Percentiles rank a stretch among this genome's conserved stretches.
Evolutionary conservation across 2,888 invertebrate species (phyloP).

Genomic region (Blastobasis lacticolella): DNA sequence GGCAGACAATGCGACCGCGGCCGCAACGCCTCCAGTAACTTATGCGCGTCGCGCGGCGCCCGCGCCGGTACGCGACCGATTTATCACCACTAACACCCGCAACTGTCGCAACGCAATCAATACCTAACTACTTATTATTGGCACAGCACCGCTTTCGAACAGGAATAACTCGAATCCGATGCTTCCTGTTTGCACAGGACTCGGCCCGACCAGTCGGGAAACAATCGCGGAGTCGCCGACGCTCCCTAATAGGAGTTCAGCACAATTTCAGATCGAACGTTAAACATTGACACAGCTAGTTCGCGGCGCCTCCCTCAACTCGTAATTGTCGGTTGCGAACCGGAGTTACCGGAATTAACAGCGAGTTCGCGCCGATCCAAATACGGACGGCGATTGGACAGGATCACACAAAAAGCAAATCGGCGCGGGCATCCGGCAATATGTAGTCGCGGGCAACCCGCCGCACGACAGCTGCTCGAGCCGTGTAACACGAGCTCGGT

Average conservation of each 20-base stretch:
- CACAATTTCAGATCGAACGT: no score
- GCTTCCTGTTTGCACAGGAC: slow-evolving; percentile 8
- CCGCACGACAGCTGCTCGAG: slow-evolving; percentile 42
- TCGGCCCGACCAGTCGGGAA: background rate
- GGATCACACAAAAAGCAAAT: background rate
- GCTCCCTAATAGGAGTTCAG: no score
- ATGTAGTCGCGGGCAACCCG: background rate
- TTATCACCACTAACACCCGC: slow-evolving; percentile 8
- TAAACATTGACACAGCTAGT: no score
- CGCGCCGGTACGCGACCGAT: no score
- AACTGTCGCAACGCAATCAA: slow-evolving; percentile 9
- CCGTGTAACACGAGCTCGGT: slow-evolving; percentile 53
- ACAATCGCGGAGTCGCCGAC: background rate
- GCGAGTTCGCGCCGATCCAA: no score
- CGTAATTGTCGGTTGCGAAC: no score
- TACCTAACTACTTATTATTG: no score
- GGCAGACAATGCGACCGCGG: slow-evolving; percentile 38
- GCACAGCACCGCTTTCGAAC: no score
- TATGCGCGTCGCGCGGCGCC: slow-evolving; percentile 20
- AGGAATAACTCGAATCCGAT: slow-evolving; percentile 2
- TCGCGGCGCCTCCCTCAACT: no score
- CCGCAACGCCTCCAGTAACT: slow-evolving; percentile 32
- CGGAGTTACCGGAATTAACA: no score
- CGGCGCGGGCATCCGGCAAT: background rate
- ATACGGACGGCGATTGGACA: no score